Base-by-base conservation (phyloP, 64 coral and sea anemone species). In the Catalaphyllia jardinei region DNA sequence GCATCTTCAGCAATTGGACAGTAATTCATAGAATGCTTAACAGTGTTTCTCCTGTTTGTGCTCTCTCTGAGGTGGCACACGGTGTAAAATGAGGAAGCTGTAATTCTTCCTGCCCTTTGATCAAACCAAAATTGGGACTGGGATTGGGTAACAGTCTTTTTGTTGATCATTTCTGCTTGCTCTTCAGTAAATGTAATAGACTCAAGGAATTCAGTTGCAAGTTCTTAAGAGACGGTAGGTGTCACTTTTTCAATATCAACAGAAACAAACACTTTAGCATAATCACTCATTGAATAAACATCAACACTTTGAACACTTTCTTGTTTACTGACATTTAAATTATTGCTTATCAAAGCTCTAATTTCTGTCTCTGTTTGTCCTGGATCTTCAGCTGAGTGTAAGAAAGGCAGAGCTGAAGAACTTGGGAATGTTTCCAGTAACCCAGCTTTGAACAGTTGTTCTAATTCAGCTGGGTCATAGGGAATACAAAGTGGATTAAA, bases 201-300 rank as follows among this genome's bases (percentile, higher is more conserved):
- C 62, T 65, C 62, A 65, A 65, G 62, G 62, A 65, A 65, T 20
- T 65, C 62, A 18, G 22, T 65, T 18, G 62, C 62, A 65, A 65
- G 62, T 65, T 65, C 62, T 65, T 5, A 10, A 18, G 62, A 65
- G 5, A 65, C 62, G 5, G 17, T 3, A 22, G 62, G 62, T 24
- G 22, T 65, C 62, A 65, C 17, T 65, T 65, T 65, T 15, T 65
- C 62, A 65, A 24, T 65, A 65, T 20, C 20, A 18, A 65, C 62
- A 65, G 62, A 15, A 65, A 78, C 76, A 75, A 75, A 75, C 10
- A 46, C 11, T 78, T 78, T 78, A 3, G 76, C 51, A 13, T 78
- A 54, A 54, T 78, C 76, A 78, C 11, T 86, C 67, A 86, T 86
- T 86, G 82, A 67, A 69, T 62, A 86, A 39, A 86, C 67, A 86